Percentiles rank a stretch among this genome's conserved stretches.
Evolutionary conservation across 1,140 invertebrate genomes (phyloP).

Genomic region (Drosophila obscura): DNA sequence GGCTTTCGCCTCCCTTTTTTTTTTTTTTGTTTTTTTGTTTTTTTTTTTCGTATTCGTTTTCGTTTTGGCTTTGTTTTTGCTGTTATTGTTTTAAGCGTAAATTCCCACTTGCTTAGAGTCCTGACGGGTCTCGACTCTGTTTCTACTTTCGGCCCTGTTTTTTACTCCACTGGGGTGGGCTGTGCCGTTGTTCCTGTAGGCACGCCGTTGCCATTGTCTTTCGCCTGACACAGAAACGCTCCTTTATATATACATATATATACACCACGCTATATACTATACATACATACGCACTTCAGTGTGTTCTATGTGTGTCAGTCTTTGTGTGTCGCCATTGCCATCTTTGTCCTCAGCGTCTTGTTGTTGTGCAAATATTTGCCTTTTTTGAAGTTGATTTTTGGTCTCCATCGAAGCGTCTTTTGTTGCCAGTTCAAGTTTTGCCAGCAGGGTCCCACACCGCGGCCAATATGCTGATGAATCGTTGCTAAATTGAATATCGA

Average conservation of each 20-base stretch:
- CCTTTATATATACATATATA: conserved; percentile 3
- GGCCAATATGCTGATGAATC: conserved; percentile 68
- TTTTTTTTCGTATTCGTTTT: conserved; percentile 20
- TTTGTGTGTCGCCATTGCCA: conserved; percentile 25
- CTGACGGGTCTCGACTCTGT: no score
- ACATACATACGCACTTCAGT: background rate
- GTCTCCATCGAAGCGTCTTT: conserved; percentile 72
- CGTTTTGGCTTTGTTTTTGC: conserved; percentile 47
- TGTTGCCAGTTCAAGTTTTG: conserved; percentile 67
- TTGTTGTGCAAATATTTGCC: conserved; percentile 76
- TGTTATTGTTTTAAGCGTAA: conserved; percentile 79
- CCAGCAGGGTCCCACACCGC: background rate
- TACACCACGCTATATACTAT: background rate
- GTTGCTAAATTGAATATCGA: conserved; percentile 76
- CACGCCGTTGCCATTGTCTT: conserved; percentile 58
- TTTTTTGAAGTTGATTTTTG: conserved; percentile 81
- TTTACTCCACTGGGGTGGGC: conserved; percentile 22
- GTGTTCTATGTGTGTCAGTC: conserved; percentile 3
- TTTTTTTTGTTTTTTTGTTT: conserved; percentile 21
- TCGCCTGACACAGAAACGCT: conserved; percentile 47
- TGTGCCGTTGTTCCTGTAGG: conserved; percentile 53
- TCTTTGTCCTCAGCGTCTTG: conserved; percentile 41
- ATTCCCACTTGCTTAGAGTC: conserved; percentile 75
- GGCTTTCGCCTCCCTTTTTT: conserved; percentile 16
- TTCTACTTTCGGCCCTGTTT: no score